Conservation (phyloP, 2,888 invertebrate species). For the Stenichneumon culpator region DNA sequence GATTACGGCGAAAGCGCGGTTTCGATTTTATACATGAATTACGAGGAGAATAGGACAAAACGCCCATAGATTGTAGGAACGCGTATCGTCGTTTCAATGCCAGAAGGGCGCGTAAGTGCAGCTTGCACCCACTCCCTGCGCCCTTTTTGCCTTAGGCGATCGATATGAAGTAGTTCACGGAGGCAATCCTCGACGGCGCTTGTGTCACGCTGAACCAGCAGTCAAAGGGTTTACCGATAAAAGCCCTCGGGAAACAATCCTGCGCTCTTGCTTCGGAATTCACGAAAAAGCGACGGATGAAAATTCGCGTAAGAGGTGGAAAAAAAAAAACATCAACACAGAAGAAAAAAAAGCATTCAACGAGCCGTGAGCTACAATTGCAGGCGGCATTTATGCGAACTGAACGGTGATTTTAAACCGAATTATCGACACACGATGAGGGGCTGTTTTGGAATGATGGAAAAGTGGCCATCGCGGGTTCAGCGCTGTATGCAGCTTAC, state of each 20-base stretch:
- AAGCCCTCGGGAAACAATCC: conserved; percentile 67
- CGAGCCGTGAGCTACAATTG: conserved; percentile 39
- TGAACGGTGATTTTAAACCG: conserved; percentile 70
- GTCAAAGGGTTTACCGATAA: conserved; percentile 72
- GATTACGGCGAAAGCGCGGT: conserved; percentile 30
- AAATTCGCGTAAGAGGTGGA: conserved; percentile 25
- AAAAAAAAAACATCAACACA: conserved; percentile 38
- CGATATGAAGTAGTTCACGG: neutral
- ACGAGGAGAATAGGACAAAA: conserved; percentile 34
- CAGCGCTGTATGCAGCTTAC: neutral
- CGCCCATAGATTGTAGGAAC: neutral
- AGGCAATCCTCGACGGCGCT: conserved; percentile 40
- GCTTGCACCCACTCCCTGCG: too few relatives aligned
- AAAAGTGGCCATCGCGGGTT: conserved; percentile 25
- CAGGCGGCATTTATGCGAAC: conserved; percentile 63
- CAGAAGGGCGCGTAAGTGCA: too few relatives aligned
- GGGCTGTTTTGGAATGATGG: conserved; percentile 32
- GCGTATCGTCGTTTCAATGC: too few relatives aligned
- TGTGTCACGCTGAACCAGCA: conserved; percentile 56
- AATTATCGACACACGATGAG: conserved; percentile 71
- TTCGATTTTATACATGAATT: neutral
- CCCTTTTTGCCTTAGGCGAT: too few relatives aligned
- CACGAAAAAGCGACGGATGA: conserved; percentile 45
- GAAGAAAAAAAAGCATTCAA: conserved; percentile 36
- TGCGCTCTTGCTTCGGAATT: conserved; percentile 68